Base-by-base conservation (phyloP, 2,888 invertebrate genomes). In the Taphrorychus bicolor region DNA sequence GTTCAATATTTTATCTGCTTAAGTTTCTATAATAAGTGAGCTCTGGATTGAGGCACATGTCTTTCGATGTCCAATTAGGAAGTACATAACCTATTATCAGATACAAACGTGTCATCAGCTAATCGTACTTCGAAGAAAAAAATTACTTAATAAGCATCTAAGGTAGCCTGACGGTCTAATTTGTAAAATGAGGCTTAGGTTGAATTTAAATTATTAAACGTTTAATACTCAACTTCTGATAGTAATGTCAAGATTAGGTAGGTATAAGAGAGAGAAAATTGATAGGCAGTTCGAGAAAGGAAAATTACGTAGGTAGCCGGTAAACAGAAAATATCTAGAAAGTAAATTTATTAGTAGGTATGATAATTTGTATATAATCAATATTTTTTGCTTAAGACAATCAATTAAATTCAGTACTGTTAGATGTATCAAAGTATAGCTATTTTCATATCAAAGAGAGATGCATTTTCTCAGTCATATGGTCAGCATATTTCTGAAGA, bases 41-140 rank as follows among this genome's bases (percentile, higher is more conserved):
- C 11, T 11, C 11, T 32, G 32, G 48, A 48, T 11, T n/a, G 48
- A 16, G 16, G 48, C 18, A n/a, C 18, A 48, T 19, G 16, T 19
- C 48, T 3, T 3, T 14, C 48, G 5, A 48, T 19, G 9, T 9
- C 48, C 48, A 48, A 48, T 32, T 32, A 32, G 18, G 16, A 48
- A n/a, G 23, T 53, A 24, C 32, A 53, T 53, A 53, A 41, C 32
- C n/a, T 18, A 32, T 56, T 14, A 58, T 58, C 45, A 58, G 64
- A 64, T 57, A 58, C 14, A 56, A 64, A 58, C 64, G 17, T 62
- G 62, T 64, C 64, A 58, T 58, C 64, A 41, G 11, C 51, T 48
- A 58, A 57, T 64, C 42, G 32, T 52, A 64, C 53, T n/a, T 22
- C 41, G 58, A 49, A 42, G 24, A 32, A 57, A 40, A 24, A 63